Percentiles rank a stretch among this genome's conserved stretches.
phyloP scores from a whole-genome alignment of 2,113 vertebrate species.

The Aramus guarauna region DNA sequence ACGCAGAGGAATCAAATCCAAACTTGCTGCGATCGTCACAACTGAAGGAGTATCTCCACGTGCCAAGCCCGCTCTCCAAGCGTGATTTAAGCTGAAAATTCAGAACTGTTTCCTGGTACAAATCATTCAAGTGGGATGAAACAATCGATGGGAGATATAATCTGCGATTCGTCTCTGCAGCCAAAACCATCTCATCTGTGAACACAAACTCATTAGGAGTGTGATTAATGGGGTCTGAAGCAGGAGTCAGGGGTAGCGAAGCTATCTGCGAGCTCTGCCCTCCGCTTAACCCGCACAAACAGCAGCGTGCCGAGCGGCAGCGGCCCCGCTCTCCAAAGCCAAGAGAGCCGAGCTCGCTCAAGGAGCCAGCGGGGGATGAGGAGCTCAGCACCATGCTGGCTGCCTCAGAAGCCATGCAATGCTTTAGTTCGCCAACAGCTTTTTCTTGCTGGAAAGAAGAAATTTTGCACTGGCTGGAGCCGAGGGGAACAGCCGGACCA shows the following conservation, averaged over 20 bases:
- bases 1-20: fast-evolving
- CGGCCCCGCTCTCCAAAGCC: neutral
- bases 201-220: neutral
- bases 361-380: neutral
- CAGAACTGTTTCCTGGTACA: neutral
- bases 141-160: neutral
- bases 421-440: neutral
- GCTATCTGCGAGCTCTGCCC: neutral
- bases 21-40: neutral
- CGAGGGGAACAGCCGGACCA: neutral
- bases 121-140: neutral
- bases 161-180: neutral
- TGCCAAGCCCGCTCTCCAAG: neutral
- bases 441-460: neutral
- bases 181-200: neutral
- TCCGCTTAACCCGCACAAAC: fast-evolving
- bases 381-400: neutral
- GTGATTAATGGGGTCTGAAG: neutral
- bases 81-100: neutral
- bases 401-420: neutral
- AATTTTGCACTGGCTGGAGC: fast-evolving
- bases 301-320: fast-evolving
- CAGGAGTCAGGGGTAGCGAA: neutral
- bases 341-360: fast-evolving
- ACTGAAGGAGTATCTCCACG: neutral